Evolutionary conservation across 2,888 invertebrate genomes (phyloP).

Genomic region (Willowsia nigromaculata): DNA sequence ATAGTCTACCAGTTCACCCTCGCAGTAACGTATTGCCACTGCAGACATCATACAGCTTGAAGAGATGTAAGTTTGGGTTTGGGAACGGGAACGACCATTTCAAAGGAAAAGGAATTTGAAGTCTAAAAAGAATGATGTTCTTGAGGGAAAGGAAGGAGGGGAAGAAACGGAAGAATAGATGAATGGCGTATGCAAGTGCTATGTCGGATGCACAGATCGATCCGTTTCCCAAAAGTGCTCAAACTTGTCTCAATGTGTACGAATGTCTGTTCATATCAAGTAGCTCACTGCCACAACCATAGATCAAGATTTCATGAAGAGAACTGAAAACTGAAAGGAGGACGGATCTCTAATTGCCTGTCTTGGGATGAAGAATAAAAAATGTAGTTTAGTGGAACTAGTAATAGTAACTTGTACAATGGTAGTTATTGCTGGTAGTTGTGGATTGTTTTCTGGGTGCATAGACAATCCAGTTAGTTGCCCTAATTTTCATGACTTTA

Average conservation of each 20-base stretch:
- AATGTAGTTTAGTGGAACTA: not conserved
- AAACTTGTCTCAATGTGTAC: slow-evolving; percentile 35
- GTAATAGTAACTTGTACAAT: no score
- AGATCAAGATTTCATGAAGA: not conserved
- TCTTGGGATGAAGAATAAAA: not conserved
- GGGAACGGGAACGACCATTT: no score
- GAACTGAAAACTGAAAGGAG: not conserved
- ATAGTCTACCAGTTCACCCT: not conserved
- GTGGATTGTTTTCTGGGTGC: no score
- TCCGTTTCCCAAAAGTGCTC: slow-evolving; percentile 55
- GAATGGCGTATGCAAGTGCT: slow-evolving; percentile 23
- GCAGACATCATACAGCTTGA: not conserved
- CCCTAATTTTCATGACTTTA: no score
- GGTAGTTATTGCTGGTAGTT: no score
- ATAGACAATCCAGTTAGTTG: no score
- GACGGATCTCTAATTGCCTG: not conserved
- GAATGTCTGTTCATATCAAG: slow-evolving; percentile 8
- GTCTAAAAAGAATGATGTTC: slow-evolving; percentile 33
- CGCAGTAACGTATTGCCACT: not conserved
- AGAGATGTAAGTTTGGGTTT: not conserved
- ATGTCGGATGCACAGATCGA: slow-evolving; percentile 54
- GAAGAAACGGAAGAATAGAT: slow-evolving; percentile 48
- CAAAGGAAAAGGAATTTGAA: not conserved
- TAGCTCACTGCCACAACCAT: not conserved
- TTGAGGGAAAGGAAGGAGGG: slow-evolving; percentile 22